Conservation (phyloP, 2,113 vertebrate species). For the Etheostoma cragini region DNA sequence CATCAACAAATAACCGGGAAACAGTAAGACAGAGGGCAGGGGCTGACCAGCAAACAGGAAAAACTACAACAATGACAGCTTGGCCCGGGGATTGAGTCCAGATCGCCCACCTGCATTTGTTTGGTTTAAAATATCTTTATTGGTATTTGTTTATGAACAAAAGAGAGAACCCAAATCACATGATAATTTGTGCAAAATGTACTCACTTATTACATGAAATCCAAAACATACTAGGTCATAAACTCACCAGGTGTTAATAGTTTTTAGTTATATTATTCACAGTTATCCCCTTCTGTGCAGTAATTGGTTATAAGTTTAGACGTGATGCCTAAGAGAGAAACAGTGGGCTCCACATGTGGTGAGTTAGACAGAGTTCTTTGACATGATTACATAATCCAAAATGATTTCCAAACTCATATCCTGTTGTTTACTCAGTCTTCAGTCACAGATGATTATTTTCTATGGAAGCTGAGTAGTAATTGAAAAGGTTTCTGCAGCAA, state of each 20-base stretch:
- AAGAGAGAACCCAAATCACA: too few species aligned
- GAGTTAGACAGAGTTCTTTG: not conserved
- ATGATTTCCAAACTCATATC: conserved; percentile 29
- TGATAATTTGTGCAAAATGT: not conserved
- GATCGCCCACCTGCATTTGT: not conserved
- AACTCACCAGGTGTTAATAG: not conserved
- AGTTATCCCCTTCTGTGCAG: not conserved
- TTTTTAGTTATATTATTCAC: not conserved
- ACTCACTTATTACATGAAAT: not conserved
- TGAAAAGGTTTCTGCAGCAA: not conserved
- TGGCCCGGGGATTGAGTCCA: not conserved
- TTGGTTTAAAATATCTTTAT: not conserved
- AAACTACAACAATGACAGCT: not conserved
- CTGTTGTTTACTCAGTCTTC: not conserved
- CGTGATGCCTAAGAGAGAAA: not conserved
- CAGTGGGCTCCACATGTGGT: not conserved
- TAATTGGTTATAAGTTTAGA: not conserved
- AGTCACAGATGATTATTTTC: not conserved
- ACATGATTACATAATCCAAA: conserved; percentile 24
- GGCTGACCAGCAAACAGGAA: too few species aligned
- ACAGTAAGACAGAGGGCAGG: too few species aligned
- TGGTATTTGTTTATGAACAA: not conserved
- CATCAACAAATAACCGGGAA: too few species aligned
- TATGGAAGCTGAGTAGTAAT: not conserved
- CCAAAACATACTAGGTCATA: not conserved